Base-by-base conservation (phyloP, 2,888 invertebrate species). In the Drosophila flavopinicola region DNA sequence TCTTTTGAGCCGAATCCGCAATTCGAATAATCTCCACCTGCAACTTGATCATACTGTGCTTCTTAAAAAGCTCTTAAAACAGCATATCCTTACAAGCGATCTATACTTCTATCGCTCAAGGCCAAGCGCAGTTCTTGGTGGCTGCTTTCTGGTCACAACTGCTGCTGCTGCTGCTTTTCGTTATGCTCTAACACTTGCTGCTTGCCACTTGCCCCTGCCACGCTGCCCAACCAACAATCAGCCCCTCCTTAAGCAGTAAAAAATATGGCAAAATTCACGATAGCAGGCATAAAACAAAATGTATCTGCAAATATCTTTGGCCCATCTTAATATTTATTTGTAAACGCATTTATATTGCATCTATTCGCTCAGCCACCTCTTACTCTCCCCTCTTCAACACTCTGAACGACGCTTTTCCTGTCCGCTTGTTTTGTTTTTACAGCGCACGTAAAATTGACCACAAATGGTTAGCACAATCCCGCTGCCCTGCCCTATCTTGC, bases 321-420 rank as follows among this genome's bases (percentile, higher is more conserved):
- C 64, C 80, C 78, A 84, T 79, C 82, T 68, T 82, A 77, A 85
- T 78, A 85, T 85, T 78, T 85, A 82, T 78, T 74, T 85, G 78
- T 78, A 41, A 58, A 65, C 77, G 69, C 60, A 75, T 72, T 75
- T 72, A 53, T 60, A 58, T 57, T 64, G 66, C 70, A 70, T 56
- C 75, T 60, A 53, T 73, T 74, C 38, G 57, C 27, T 4, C 35
- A 25, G 13, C 32, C 33, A 3, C 24, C 29, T 7, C 23, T 6
- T 9, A 3, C n/a, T 6, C 17, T 6, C 3, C 20, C 7, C 4
- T 25, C 7, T 41, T 13, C 17, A 15, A 9, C 35, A n/a, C 32
- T 30, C 3, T 24, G n/a, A n/a, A n/a, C n/a, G n/a, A 6, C 30
- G 20, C 13, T 10, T 23, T 23, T 32, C 27, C 27, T 37, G 38